phyloP scores from a whole-genome alignment of 2,113 vertebrate species.

The Vulpes vulpes region DNA sequence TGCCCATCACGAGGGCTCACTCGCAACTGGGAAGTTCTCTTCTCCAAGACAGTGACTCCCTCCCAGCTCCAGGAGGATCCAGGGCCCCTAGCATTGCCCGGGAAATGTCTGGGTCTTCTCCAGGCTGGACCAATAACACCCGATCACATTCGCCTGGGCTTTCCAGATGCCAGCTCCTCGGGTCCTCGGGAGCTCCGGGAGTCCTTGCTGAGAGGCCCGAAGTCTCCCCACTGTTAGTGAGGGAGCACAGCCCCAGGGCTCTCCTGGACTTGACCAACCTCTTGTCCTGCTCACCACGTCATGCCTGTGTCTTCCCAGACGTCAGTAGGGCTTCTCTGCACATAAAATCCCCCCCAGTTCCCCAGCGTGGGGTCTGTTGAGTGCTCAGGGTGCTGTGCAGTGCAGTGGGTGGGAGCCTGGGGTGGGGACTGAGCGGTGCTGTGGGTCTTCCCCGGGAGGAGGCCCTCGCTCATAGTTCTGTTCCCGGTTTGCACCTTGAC shows the following conservation, averaged over 20 bases:
- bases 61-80: neutral
- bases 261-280: neutral
- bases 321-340: neutral
- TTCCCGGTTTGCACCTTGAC: neutral
- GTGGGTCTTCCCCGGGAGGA: neutral
- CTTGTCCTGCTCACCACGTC: neutral
- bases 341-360: neutral
- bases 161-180: too few species aligned
- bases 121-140: neutral
- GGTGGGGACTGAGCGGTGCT: neutral
- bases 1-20: rapidly evolving
- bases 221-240: neutral
- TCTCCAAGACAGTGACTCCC: neutral
- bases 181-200: rapidly evolving
- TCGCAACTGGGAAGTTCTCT: neutral
- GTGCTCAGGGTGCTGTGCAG: neutral
- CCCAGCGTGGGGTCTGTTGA: neutral
- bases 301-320: neutral
- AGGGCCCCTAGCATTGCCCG: neutral
- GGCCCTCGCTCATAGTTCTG: neutral
- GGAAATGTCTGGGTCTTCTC: neutral
- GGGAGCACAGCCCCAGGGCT: neutral
- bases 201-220: rapidly evolving
- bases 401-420: rapidly evolving
- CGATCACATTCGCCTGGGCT: rapidly evolving